Percentiles rank a stretch among this genome's conserved stretches.
Conservation (phyloP, 1,140 invertebrate genomes). For the Archegozetes longisetosus region DNA sequence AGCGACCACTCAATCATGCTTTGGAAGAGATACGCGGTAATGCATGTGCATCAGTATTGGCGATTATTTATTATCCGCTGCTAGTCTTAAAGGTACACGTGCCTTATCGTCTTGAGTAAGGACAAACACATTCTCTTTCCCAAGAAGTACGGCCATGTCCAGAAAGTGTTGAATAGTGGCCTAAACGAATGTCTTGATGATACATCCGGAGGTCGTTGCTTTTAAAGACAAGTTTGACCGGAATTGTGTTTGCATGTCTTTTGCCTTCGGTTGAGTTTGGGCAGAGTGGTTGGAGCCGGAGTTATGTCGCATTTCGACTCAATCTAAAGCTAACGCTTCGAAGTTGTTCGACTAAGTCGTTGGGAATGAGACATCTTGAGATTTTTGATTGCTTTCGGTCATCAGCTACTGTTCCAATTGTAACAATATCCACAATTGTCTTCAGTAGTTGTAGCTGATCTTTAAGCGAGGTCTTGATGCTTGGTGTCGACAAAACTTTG, state of each 20-base stretch:
- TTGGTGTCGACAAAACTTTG: too few relatives aligned
- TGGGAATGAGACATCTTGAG: too few relatives aligned
- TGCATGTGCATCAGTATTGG: slow-evolving; percentile 30
- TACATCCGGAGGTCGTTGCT: not conserved
- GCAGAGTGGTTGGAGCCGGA: too few relatives aligned
- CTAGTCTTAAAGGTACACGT: slow-evolving; percentile 29
- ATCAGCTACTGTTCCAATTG: too few relatives aligned
- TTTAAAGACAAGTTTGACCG: not conserved
- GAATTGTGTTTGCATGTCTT: not conserved
- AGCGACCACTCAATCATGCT: slow-evolving; percentile 32
- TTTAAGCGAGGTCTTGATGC: too few relatives aligned
- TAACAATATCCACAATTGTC: too few relatives aligned
- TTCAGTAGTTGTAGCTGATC: too few relatives aligned
- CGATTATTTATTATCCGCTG: slow-evolving; percentile 30
- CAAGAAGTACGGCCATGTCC: slow-evolving; percentile 20
- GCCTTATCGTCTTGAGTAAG: slow-evolving; percentile 30
- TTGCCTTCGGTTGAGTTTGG: not conserved
- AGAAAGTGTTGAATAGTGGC: slow-evolving; percentile 22
- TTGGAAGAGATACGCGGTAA: slow-evolving; percentile 28
- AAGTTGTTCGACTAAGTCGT: too few relatives aligned
- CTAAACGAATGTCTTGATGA: slow-evolving; percentile 18
- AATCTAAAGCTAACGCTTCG: too few relatives aligned
- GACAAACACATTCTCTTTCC: slow-evolving; percentile 23
- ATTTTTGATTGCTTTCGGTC: too few relatives aligned
- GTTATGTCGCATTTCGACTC: too few relatives aligned